Conservation (phyloP, 2,888 invertebrate species). For the Cantharis lateralis region DNA sequence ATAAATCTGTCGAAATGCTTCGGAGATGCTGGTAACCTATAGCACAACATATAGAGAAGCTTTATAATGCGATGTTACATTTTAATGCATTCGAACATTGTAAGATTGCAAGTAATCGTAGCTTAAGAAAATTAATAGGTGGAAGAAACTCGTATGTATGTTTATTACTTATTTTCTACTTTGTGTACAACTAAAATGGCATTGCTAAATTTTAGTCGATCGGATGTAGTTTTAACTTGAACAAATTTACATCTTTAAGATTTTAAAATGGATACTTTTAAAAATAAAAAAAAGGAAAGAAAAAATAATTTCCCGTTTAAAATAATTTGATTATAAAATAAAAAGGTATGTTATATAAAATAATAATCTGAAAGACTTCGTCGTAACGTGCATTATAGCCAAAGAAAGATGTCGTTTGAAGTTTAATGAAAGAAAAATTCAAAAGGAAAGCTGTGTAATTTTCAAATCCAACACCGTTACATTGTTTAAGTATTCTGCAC, state of each 20-base stretch:
- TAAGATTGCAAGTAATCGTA: neutral
- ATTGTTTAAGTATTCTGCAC: constrained; percentile 9
- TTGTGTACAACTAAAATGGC: neutral
- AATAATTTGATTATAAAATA: neutral
- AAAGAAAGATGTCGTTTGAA: neutral
- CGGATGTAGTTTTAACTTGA: neutral
- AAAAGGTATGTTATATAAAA: neutral
- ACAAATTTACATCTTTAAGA: neutral
- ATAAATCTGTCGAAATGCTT: no score
- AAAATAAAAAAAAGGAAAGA: neutral
- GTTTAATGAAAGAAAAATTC: neutral
- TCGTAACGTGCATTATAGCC: neutral
- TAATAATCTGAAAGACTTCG: neutral
- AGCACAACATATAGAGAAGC: no score
- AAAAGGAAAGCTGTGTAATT: neutral
- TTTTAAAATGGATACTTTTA: neutral
- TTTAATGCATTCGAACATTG: neutral
- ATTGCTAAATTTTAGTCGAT: neutral
- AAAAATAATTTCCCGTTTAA: neutral
- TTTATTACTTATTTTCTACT: neutral
- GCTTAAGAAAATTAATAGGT: neutral
- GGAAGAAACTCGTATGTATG: neutral
- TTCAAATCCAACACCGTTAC: neutral
- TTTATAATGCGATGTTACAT: no score
- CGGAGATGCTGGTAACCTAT: no score